Percentiles rank a stretch among this genome's conserved stretches.
These are phyloP conservation scores for Bhutanitis thaidina DNA, from an alignment of 2,888 invertebrate species.

Conservation along the genomic window DNA sequence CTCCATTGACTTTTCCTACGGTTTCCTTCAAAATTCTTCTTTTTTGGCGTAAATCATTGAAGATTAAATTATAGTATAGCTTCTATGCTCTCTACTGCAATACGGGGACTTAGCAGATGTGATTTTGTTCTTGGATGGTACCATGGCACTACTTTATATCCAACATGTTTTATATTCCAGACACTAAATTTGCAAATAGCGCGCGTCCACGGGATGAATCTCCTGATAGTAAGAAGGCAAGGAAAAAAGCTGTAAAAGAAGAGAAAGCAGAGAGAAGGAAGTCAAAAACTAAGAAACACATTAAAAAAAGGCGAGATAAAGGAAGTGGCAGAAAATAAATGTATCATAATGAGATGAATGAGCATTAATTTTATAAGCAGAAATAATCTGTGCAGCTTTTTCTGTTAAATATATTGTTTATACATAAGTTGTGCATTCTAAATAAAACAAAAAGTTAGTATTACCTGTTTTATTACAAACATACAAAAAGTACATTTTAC, in stretches of 20 bases:
- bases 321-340: constrained; percentile 55
- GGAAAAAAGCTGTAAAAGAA: constrained; percentile 94
- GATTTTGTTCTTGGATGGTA: too few relatives aligned
- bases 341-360: too few relatives aligned
- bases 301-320: constrained; percentile 94
- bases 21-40: too few relatives aligned
- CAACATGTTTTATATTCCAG: constrained; percentile 34
- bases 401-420: background rate
- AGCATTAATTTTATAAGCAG: background rate
- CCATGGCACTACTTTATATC: too few relatives aligned
- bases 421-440: background rate
- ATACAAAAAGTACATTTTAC: constrained; percentile 7
- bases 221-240: constrained; percentile 87
- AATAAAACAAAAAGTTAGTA: constrained; percentile 2
- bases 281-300: constrained; percentile 93
- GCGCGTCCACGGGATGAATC: constrained; percentile 90
- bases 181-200: constrained; percentile 81
- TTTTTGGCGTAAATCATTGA: too few relatives aligned
- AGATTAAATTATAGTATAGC: too few relatives aligned
- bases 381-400: background rate
- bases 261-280: constrained; percentile 93
- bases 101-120: too few relatives aligned
- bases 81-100: too few relatives aligned
- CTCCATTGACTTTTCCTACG: too few relatives aligned
- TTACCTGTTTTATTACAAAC: constrained; percentile 12